phyloP scores from a whole-genome alignment of 1,140 invertebrate species.

The Drosophila aff. region DNA sequence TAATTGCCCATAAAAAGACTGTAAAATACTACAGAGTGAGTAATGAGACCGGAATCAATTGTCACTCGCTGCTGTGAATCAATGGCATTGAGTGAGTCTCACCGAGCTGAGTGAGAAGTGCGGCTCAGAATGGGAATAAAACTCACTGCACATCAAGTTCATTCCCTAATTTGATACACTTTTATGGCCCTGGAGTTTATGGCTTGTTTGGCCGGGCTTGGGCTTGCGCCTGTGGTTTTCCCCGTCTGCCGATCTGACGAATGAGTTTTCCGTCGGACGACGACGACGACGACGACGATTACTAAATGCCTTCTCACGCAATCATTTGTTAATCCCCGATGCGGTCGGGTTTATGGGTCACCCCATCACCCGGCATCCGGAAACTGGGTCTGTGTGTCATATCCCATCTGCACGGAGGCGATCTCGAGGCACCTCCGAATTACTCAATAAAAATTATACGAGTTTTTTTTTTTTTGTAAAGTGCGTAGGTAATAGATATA shows the following conservation, averaged over 20 bases:
- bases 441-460: conserved; percentile 80
- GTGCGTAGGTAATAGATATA: conserved; percentile 64
- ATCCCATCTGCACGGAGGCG: conserved; percentile 32
- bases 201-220: conserved; percentile 67
- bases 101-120: conserved; percentile 11
- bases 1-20: conserved; percentile 55
- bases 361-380: conserved; percentile 1
- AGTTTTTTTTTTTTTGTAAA: conserved; percentile 53
- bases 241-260: conserved; percentile 55
- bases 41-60: conserved; percentile 46
- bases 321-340: conserved; percentile 82
- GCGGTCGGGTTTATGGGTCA: conserved; percentile 62
- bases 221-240: conserved; percentile 46
- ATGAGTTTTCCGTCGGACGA: conserved; percentile 65
- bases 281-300: conserved; percentile 47
- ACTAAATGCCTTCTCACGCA: conserved; percentile 83
- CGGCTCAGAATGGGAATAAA: conserved; percentile 30
- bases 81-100: conserved; percentile 51
- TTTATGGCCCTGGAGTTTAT: conserved; percentile 73
- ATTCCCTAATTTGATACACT: conserved; percentile 81
- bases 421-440: conserved; percentile 58
- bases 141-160: conserved; percentile 59
- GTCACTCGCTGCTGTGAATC: conserved; percentile 37
- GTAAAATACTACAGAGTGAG: conserved; percentile 49
- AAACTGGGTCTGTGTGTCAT: conserved; percentile 71